A percentile compares a stretch with the other conserved stretches of the same genome.
Evolutionary conservation across 2,888 invertebrate genomes (phyloP).

Genomic region (Anagyrus pseudococci): DNA sequence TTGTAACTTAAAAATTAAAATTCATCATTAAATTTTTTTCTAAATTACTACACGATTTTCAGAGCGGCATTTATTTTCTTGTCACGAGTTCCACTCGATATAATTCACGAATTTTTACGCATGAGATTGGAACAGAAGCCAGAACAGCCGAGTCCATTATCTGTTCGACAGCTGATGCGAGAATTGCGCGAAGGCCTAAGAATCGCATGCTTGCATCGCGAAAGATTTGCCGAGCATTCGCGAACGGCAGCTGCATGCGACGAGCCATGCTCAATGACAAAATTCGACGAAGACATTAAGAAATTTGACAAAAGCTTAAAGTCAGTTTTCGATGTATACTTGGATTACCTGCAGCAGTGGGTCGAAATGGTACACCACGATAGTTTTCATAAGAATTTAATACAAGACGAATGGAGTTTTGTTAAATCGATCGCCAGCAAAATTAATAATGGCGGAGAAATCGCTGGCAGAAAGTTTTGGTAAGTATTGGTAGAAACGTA

Average conservation of each 20-base stretch:
- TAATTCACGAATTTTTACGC: no score
- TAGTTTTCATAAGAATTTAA: constrained; percentile 73
- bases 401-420: constrained; percentile 91
- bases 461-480: no score
- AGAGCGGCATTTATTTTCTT: no score
- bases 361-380: constrained; percentile 72
- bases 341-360: constrained; percentile 86
- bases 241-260: constrained; percentile 66
- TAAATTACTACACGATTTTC: no score
- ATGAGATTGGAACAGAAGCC: no score
- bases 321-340: constrained; percentile 80
- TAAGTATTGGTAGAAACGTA: no score
- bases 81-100: no score
- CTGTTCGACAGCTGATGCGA: no score
- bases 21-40: no score
- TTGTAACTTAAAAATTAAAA: no score
- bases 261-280: constrained; percentile 59
- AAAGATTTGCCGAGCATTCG: constrained; percentile 75
- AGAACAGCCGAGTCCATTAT: no score
- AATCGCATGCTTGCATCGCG: constrained; percentile 83
- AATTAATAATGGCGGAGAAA: constrained; percentile 77
- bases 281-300: constrained; percentile 69
- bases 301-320: constrained; percentile 81
- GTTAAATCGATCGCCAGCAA: constrained; percentile 79
- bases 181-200: no score